Evolutionary conservation across 1,140 invertebrate genomes (phyloP).

Genomic region (Eriocheir sinensis): DNA sequence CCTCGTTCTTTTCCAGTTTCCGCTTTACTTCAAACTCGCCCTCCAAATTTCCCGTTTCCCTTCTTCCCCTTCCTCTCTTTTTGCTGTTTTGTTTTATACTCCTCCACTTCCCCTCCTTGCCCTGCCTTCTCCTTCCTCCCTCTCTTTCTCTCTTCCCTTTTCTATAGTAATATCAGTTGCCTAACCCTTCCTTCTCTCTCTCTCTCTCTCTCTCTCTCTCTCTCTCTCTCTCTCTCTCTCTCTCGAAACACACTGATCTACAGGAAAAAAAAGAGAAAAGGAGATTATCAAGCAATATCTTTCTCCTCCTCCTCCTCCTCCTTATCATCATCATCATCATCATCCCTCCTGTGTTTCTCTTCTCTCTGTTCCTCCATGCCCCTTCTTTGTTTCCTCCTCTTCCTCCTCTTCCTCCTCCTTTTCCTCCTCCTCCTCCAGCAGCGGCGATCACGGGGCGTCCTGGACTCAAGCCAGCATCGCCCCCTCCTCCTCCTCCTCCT

Average conservation of each 20-base stretch:
- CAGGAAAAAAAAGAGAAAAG: background rate
- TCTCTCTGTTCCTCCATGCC: background rate
- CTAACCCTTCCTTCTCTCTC: too few relatives aligned
- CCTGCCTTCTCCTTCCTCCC: too few relatives aligned
- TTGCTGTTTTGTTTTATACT: too few relatives aligned
- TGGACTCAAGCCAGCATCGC: background rate
- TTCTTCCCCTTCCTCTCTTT: too few relatives aligned
- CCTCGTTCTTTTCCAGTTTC: too few relatives aligned
- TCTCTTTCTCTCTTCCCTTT: too few relatives aligned
- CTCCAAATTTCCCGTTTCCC: too few relatives aligned
- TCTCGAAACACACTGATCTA: background rate
- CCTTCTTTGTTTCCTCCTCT: background rate
- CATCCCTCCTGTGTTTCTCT: background rate
- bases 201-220: background rate
- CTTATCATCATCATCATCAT: background rate
- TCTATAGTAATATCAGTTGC: too few relatives aligned
- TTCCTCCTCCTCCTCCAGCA: too few relatives aligned
- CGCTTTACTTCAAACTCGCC: too few relatives aligned
- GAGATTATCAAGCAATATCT: background rate
- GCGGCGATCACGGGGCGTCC: background rate
- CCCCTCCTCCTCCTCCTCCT: too few relatives aligned
- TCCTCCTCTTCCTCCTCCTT: background rate
- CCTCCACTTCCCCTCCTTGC: too few relatives aligned
- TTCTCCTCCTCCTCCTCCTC: background rate
- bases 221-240: background rate